Evolutionary conservation across 2,797 vertebrate genomes (phyloP).

Genomic region (Naso thynnoides): DNA sequence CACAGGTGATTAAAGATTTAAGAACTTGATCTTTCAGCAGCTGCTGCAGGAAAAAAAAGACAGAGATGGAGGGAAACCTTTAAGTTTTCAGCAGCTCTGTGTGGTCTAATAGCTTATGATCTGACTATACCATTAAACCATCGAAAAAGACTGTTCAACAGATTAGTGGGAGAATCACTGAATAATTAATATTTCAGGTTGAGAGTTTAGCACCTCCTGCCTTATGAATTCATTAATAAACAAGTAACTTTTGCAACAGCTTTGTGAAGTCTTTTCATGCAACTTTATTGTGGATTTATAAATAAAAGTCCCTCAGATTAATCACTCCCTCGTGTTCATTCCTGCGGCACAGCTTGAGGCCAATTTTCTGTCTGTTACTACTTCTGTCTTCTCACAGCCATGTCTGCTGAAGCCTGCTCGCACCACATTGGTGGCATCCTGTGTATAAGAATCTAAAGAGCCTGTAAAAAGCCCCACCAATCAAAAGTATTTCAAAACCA

Average conservation of each 20-base stretch:
- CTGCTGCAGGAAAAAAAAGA: slow-evolving; percentile 57
- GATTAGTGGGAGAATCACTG: slow-evolving; percentile 28
- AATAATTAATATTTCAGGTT: slow-evolving; percentile 49
- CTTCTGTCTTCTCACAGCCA: slow-evolving; percentile 41
- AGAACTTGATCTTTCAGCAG: slow-evolving; percentile 70
- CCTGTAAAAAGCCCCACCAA: slow-evolving; percentile 31
- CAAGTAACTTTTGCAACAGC: slow-evolving; percentile 24
- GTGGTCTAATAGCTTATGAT: slow-evolving; percentile 34
- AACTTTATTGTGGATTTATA: slow-evolving; percentile 40
- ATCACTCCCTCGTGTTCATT: slow-evolving; percentile 51
- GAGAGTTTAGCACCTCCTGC: slow-evolving; percentile 9
- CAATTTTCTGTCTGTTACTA: slow-evolving; percentile 46
- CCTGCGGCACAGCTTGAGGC: slow-evolving; percentile 59
- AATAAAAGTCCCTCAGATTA: slow-evolving; percentile 52
- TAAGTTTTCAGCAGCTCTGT: slow-evolving; percentile 47
- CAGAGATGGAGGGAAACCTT: slow-evolving; percentile 60
- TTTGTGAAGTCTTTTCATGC: slow-evolving; percentile 35
- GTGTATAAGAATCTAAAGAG: slow-evolving; percentile 29
- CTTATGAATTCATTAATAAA: slow-evolving; percentile 47
- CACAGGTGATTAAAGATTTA: slow-evolving; percentile 84
- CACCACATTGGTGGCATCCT: slow-evolving; percentile 18
- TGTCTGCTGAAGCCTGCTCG: slow-evolving; percentile 24
- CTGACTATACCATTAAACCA: slow-evolving; percentile 25
- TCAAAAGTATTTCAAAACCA: slow-evolving; percentile 38
- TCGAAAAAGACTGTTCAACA: slow-evolving; percentile 44